phyloP scores from a whole-genome alignment of 2,888 invertebrate species.

The Anticlea derivata region DNA sequence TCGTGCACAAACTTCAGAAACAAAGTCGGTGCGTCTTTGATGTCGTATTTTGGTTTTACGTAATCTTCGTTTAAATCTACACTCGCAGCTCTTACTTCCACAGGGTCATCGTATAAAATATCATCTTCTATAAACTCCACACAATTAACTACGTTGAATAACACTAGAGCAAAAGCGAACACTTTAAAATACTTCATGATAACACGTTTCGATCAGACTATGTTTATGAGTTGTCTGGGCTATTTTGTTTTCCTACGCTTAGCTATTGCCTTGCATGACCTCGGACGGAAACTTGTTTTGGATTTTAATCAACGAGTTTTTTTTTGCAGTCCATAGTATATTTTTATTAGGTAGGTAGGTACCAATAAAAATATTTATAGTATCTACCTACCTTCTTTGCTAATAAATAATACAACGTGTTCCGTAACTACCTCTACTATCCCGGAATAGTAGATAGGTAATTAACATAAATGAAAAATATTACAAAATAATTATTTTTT shows the following conservation, averaged over 20 bases:
- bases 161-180: constrained; percentile 28
- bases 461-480: too few relatives aligned
- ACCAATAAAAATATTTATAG: background rate
- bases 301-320: constrained; percentile 10
- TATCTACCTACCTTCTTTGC: too few relatives aligned
- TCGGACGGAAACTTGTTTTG: constrained; percentile 42
- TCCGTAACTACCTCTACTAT: too few relatives aligned
- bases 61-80: constrained; percentile 31
- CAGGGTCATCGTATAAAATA: constrained; percentile 20
- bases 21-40: constrained; percentile 54
- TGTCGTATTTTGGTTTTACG: constrained; percentile 50
- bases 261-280: constrained; percentile 40
- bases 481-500: too few relatives aligned
- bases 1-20: constrained; percentile 55
- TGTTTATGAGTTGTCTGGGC: constrained; percentile 36
- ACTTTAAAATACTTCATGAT: constrained; percentile 42
- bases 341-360: background rate
- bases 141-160: constrained; percentile 32
- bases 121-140: constrained; percentile 28
- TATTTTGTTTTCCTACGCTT: constrained; percentile 32
- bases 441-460: too few relatives aligned
- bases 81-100: constrained; percentile 20
- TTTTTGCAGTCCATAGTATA: constrained; percentile 22
- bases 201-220: constrained; percentile 33
- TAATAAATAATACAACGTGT: too few relatives aligned